Percentiles rank a stretch among this genome's conserved stretches.
Conservation (phyloP, 2,797 vertebrate genomes). For the Premnoplex brunnescens region DNA sequence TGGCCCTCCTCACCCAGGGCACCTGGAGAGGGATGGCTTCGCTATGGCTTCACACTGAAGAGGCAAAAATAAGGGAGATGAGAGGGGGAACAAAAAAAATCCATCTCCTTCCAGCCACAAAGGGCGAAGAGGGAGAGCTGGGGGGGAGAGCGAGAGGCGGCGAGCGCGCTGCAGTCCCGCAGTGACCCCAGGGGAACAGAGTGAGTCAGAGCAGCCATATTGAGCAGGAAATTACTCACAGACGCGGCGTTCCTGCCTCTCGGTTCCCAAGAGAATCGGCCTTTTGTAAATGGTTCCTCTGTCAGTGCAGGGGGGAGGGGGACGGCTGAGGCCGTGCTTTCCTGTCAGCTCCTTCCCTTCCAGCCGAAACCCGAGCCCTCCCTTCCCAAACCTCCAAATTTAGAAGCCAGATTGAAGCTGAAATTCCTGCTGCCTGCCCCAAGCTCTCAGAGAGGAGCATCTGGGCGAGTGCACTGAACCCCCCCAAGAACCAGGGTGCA, state of each 20-base stretch:
- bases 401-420: slow-evolving; percentile 79
- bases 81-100: not conserved
- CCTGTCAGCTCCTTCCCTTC: slow-evolving; percentile 84
- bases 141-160: slow-evolving; percentile 36
- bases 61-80: not conserved
- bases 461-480: not conserved
- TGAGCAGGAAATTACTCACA: slow-evolving; percentile 99
- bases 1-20: not conserved
- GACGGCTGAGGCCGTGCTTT: slow-evolving; percentile 77
- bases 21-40: rapidly evolving
- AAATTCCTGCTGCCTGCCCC: slow-evolving; percentile 72
- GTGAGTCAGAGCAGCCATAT: slow-evolving; percentile 98
- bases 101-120: slow-evolving; percentile 71
- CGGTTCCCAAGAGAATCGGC: slow-evolving; percentile 82
- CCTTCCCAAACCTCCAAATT: slow-evolving; percentile 80
- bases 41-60: not conserved
- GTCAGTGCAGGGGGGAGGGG: slow-evolving; percentile 79
- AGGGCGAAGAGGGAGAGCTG: slow-evolving; percentile 58
- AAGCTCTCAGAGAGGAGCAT: not conserved
- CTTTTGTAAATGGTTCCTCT: slow-evolving; percentile 88
- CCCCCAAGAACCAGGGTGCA: not conserved
- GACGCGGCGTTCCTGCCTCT: slow-evolving; percentile 84
- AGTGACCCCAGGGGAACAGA: slow-evolving; percentile 86
- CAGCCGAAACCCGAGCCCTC: slow-evolving; percentile 82
- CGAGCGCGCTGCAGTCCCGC: slow-evolving; percentile 80